Evolutionary conservation across 1,140 invertebrate species (phyloP).

Genomic region (Neoseiulus cucumeris): DNA sequence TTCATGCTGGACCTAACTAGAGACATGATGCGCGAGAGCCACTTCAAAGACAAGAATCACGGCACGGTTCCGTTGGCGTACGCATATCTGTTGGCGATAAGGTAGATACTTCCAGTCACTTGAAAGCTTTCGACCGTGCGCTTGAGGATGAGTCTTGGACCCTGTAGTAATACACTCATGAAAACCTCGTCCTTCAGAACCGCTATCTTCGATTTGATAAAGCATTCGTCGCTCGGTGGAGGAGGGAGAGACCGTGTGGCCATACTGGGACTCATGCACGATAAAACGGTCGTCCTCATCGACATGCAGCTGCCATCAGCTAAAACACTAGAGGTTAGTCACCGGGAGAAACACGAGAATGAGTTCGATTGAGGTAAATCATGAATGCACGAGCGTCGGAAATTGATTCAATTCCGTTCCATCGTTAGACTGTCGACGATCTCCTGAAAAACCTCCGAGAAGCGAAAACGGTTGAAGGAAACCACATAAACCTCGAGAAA

Average conservation of each 20-base stretch:
- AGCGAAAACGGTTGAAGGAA: neutral
- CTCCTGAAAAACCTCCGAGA: neutral
- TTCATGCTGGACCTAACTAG: neutral
- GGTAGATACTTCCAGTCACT: neutral
- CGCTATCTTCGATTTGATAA: neutral
- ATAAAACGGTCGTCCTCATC: neutral
- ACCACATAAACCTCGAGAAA: neutral
- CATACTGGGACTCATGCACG: neutral
- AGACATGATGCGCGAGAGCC: neutral
- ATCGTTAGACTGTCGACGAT: neutral
- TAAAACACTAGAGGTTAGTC: neutral
- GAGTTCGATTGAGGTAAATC: neutral
- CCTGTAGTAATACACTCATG: too few relatives aligned
- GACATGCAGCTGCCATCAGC: neutral
- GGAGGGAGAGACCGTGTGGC: conserved; percentile 2
- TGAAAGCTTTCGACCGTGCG: neutral
- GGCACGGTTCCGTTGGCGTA: neutral
- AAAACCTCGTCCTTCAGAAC: neutral
- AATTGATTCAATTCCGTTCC: neutral
- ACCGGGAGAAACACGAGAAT: neutral
- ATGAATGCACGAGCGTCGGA: neutral
- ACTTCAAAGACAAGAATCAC: neutral
- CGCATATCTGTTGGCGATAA: neutral
- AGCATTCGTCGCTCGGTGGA: neutral
- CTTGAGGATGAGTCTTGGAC: too few relatives aligned